A percentile compares a stretch with the other conserved stretches of the same genome.
phyloP scores from a whole-genome alignment of 2,888 invertebrate species.

The Mimumesa dahlbomi region DNA sequence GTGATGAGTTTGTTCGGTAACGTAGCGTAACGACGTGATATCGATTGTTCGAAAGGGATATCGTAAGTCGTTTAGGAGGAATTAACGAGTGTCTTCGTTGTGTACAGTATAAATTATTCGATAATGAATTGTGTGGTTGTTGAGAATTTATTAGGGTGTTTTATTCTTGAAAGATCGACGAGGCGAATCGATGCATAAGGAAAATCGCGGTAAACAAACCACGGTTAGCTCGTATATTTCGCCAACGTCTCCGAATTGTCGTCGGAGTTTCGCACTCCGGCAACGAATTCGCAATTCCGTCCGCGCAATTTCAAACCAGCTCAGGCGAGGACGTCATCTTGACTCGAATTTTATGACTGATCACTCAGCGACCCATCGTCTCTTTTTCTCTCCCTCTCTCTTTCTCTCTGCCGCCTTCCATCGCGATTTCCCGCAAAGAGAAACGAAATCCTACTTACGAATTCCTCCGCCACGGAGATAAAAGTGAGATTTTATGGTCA shows the following conservation, averaged over 20 bases:
- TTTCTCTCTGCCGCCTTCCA: conserved; percentile 41
- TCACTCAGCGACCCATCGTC: conserved; percentile 46
- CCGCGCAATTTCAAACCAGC: conserved; percentile 51
- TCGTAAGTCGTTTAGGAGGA: no score
- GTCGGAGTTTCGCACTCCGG: conserved; percentile 21
- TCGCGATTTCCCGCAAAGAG: conserved; percentile 25
- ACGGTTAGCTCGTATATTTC: conserved; percentile 26
- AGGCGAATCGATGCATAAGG: no score
- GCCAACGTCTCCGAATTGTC: conserved; percentile 17
- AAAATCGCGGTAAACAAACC: neutral
- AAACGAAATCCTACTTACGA: conserved; percentile 34
- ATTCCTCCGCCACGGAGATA: conserved; percentile 8
- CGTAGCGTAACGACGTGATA: no score
- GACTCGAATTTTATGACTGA: conserved; percentile 61
- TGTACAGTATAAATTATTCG: no score
- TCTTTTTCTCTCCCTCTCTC: neutral
- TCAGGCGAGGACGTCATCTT: conserved; percentile 37
- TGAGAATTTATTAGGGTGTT: no score
- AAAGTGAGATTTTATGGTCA: conserved; percentile 21
- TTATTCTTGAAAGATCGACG: no score
- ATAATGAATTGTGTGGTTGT: no score
- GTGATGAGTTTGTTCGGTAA: neutral
- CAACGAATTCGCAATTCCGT: conserved; percentile 51
- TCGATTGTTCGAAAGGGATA: no score
- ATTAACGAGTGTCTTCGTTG: no score